phyloP scores from a whole-genome alignment of 2,797 vertebrate genomes.

The Gouania willdenowi region DNA sequence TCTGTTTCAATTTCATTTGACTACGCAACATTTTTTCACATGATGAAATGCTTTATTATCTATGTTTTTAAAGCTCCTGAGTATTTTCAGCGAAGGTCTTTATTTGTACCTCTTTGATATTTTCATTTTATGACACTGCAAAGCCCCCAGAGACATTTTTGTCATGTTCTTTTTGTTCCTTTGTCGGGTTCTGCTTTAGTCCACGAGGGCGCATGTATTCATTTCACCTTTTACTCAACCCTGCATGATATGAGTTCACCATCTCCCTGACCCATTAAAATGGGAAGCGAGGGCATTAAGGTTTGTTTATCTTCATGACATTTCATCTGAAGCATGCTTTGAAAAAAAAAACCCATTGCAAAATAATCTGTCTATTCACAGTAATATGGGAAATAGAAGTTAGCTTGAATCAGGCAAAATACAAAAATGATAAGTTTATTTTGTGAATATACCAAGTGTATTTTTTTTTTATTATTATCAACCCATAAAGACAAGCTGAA shows the following conservation, averaged over 20 bases:
- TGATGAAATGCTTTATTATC: conserved; percentile 11
- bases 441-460: too few relatives aligned
- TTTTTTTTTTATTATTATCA: too few relatives aligned
- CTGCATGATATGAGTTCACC: background rate
- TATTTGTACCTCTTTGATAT: conserved; percentile 11
- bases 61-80: background rate
- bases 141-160: background rate
- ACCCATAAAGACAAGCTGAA: too few relatives aligned
- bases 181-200: conserved; percentile 1
- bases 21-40: conserved; percentile 13
- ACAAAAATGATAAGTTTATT: too few relatives aligned
- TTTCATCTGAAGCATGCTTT: conserved; percentile 2
- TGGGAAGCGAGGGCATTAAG: background rate
- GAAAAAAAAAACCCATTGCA: background rate
- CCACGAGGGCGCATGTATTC: background rate
- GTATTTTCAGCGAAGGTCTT: conserved; percentile 5
- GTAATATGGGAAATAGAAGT: background rate
- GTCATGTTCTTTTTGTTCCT: conserved; percentile 4
- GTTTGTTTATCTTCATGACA: background rate
- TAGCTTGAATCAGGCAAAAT: background rate
- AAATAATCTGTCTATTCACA: background rate
- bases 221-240: background rate
- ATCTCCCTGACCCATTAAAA: conserved; percentile 1
- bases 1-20: conserved; percentile 25
- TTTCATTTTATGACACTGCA: conserved; percentile 11